Evolutionary conservation across 2,797 vertebrate species (phyloP).

Genomic region (Paguma larvata): DNA sequence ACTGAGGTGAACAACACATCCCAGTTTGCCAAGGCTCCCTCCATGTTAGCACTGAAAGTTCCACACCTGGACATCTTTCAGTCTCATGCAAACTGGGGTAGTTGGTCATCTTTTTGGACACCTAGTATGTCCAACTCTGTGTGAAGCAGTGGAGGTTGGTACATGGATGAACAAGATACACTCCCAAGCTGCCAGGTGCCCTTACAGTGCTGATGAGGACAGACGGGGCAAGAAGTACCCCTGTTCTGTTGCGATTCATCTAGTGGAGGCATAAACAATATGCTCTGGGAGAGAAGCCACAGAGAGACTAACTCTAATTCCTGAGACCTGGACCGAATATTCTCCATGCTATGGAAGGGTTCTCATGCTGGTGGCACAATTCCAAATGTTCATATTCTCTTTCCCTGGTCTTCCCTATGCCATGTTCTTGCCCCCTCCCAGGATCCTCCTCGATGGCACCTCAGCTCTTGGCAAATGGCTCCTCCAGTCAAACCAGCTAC

Average conservation of each 20-base stretch:
- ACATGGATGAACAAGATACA: not conserved
- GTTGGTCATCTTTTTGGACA: not conserved
- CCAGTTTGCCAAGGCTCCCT: not conserved
- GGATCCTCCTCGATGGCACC: not conserved
- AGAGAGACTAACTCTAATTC: not conserved
- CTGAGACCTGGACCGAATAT: not conserved
- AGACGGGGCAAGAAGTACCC: not conserved
- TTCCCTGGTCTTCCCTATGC: not conserved
- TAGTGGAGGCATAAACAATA: not conserved
- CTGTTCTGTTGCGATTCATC: not conserved
- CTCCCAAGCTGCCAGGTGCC: not conserved
- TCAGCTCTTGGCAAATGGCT: rapidly evolving
- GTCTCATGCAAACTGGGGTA: not conserved
- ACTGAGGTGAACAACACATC: not conserved
- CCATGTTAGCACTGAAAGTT: not conserved
- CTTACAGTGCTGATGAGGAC: not conserved
- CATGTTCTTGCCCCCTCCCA: too few relatives aligned
- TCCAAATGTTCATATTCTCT: not conserved
- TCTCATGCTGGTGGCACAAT: not conserved
- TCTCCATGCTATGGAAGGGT: not conserved
- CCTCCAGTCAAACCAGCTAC: not conserved
- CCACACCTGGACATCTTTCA: not conserved
- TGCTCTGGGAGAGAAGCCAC: not conserved
- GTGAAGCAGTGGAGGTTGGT: not conserved
- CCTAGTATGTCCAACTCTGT: not conserved